phyloP scores from a whole-genome alignment of 1,140 invertebrate species.

The Laupala kohalensis region DNA sequence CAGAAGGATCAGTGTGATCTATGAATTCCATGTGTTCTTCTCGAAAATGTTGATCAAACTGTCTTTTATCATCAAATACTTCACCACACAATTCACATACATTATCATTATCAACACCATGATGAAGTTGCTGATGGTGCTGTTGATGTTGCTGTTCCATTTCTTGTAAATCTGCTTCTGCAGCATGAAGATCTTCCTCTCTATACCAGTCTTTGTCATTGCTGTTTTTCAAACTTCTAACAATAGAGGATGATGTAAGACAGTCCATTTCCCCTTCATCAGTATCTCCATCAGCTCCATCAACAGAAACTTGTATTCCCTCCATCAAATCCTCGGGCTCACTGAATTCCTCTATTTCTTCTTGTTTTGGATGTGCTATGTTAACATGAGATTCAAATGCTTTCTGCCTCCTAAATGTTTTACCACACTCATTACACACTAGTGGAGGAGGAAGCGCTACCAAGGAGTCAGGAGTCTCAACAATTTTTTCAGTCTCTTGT shows the following conservation, averaged over 20 bases:
- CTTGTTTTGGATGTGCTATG: conserved; percentile 35
- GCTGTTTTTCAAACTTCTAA: conserved; percentile 3
- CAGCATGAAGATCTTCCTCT: conserved; percentile 26
- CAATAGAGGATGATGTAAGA: neutral
- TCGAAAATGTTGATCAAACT: conserved; percentile 21
- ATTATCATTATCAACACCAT: conserved; percentile 23
- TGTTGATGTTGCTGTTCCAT: conserved; percentile 25
- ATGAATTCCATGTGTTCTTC: conserved; percentile 17
- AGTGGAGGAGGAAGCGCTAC: conserved; percentile 23
- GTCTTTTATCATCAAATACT: conserved; percentile 20
- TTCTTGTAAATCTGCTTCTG: conserved; percentile 30
- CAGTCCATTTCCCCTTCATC: conserved; percentile 11
- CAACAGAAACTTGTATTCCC: conserved; percentile 53
- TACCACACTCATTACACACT: conserved; percentile 44
- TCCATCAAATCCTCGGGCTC: conserved; percentile 73
- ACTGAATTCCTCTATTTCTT: conserved; percentile 51
- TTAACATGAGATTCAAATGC: conserved; percentile 47
- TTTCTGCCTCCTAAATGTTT: conserved; percentile 47
- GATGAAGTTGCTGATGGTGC: conserved; percentile 24
- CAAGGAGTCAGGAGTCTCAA: neutral
- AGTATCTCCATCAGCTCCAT: conserved; percentile 9
- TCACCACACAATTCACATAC: conserved; percentile 25
- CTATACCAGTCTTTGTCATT: conserved; percentile 14
- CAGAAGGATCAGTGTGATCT: neutral
- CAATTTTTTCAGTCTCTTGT: conserved; percentile 4